These are phyloP conservation scores for Lepas anatifera DNA, from an alignment of 2,888 invertebrate genomes.

Conservation along the genomic window DNA sequence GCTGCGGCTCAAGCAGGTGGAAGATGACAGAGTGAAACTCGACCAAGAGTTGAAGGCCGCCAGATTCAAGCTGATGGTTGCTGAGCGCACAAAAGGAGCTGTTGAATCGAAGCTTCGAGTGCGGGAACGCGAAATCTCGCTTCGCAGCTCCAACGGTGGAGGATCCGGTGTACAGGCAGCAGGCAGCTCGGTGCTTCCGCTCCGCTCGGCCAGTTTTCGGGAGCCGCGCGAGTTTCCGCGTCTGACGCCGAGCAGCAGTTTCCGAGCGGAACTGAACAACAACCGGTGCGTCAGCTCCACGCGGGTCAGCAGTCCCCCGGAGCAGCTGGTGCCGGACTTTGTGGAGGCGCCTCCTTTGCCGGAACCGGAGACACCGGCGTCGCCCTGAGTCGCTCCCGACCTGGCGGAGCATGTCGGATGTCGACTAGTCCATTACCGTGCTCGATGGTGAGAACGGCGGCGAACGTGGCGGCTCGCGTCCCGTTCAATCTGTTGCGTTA, in stretches of 20 bases:
- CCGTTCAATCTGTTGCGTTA: too few species aligned
- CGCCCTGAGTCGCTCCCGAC: too few species aligned
- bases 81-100: slow-evolving; percentile 49
- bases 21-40: slow-evolving; percentile 53
- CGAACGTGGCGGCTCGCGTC: too few species aligned
- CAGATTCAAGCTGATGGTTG: slow-evolving; percentile 51
- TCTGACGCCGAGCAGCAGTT: slow-evolving; percentile 2
- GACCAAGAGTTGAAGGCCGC: slow-evolving; percentile 57
- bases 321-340: too few species aligned
- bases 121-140: slow-evolving; percentile 18
- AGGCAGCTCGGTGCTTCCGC: neutral
- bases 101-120: slow-evolving; percentile 45
- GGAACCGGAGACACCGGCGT: too few species aligned
- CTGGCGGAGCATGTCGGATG: too few species aligned
- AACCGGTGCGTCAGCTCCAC: neutral
- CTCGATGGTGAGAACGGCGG: too few species aligned
- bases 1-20: slow-evolving; percentile 51
- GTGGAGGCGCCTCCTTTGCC: too few species aligned
- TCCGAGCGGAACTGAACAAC: slow-evolving; percentile 2
- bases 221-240: neutral
- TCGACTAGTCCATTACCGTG: too few species aligned
- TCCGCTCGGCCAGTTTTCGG: neutral
- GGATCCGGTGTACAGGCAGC: too few species aligned
- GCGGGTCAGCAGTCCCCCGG: neutral
- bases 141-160: neutral